Evolutionary conservation across 2,888 invertebrate genomes (phyloP), one percentile per base, ranked within the genome.

Genomic region (Endotricha flammealis): DNA sequence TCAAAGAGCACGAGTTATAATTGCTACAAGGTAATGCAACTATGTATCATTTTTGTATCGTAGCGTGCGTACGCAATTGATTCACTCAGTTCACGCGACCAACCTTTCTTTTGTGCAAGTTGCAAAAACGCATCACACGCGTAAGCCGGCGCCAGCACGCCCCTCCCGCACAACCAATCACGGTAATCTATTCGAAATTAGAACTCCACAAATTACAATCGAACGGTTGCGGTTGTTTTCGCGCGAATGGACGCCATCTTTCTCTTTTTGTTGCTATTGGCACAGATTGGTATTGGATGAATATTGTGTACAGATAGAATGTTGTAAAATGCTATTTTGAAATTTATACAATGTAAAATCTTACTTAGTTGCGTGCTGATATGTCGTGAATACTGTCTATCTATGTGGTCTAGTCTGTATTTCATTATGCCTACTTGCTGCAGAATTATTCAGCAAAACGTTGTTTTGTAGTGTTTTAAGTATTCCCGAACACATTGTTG

Each of bases 141-240:
- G 64, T 68, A 59, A 62, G 57, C 57, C 50, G 60, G 67, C 64
- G 59, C 64, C 64, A 53, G 48, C 48, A 59, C 48, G 48, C 62
- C 58, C 67, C 62, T 48, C 56, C 53, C 45, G 41, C 51, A 39
- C 48, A 44, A 53, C 79, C 81, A 80, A 80, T 81, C 77, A 72
- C 65, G 64, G 63, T 64, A 60, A 70, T 67, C 65, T 69, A 65
- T 67, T 69, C 53, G 63, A 76, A 74, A 75, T 78, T 72, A 71
- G 64, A 74, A 70, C 65, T 69, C 66, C 63, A 64, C 66, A 62
- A 55, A 60, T 64, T 56, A 64, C 63, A 62, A 71, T 63, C 60
- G 55, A 53, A 55, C 54, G 44, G n/a, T 14, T 53, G 54, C 46
- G 52, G 57, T 62, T n/a, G n/a, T n/a, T 62, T 54, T 42, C 57